Percentiles rank a stretch among this genome's conserved stretches.
Evolutionary conservation across 2,113 vertebrate genomes (phyloP).

Genomic region (Deroptyus accipitrinus): DNA sequence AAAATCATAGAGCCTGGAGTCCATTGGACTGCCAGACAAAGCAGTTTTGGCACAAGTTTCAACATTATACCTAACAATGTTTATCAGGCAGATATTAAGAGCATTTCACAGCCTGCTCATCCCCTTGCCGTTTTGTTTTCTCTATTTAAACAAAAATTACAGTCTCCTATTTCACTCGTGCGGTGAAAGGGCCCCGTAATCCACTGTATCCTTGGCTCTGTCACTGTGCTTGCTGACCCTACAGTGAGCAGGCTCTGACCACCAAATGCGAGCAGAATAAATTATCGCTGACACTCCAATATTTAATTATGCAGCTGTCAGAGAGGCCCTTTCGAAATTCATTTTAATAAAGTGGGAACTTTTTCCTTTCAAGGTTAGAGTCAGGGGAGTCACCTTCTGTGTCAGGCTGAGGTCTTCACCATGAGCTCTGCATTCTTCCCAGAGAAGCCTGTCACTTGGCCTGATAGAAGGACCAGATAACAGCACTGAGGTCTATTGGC

Average conservation of each 20-base stretch:
- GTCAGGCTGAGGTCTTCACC: conserved; percentile 88
- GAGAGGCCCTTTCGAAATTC: conserved; percentile 95
- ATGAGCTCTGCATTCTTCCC: conserved; percentile 79
- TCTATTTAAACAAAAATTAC: conserved; percentile 33
- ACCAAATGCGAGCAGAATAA: conserved; percentile 93
- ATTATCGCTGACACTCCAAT: conserved; percentile 98
- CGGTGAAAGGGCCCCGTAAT: conserved; percentile 60
- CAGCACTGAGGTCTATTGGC: conserved; percentile 69
- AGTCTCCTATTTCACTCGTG: conserved; percentile 2
- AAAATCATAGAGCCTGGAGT: neutral
- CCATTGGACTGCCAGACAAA: neutral
- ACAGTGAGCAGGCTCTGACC: conserved; percentile 85
- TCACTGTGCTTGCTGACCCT: conserved; percentile 81
- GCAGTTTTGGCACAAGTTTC: neutral
- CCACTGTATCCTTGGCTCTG: conserved; percentile 78
- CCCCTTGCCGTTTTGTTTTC: conserved; percentile 7
- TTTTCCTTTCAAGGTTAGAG: conserved; percentile 94
- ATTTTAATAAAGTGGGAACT: conserved; percentile 99
- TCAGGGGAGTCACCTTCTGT: conserved; percentile 94
- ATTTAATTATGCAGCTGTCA: conserved; percentile 99
- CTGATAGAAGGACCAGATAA: conserved; percentile 87
- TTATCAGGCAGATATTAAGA: neutral
- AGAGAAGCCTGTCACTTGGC: conserved; percentile 82
- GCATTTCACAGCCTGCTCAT: neutral
- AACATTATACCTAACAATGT: rapidly evolving